A percentile compares a stretch with the other conserved stretches of the same genome.
Evolutionary conservation across 2,113 vertebrate species (phyloP).

Genomic region (Emydocephalus ijimae): DNA sequence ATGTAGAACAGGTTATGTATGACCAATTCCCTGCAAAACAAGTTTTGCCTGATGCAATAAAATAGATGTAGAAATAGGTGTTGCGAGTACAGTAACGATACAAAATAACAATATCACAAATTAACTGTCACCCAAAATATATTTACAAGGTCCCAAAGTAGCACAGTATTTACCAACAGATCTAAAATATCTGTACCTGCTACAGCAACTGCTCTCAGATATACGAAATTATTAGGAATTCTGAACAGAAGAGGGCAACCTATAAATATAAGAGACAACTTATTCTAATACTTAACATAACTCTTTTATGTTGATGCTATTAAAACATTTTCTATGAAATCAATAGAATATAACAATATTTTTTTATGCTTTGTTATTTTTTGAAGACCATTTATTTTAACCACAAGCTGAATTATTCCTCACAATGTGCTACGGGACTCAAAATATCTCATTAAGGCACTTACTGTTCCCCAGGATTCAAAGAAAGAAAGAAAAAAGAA

Average conservation of each 20-base stretch:
- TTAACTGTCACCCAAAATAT: background rate
- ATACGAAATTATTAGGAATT: background rate
- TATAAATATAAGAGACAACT: background rate
- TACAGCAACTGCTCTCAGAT: background rate
- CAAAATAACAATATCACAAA: background rate
- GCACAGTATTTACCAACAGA: background rate
- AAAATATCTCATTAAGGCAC: background rate
- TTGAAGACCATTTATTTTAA: background rate
- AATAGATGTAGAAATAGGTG: background rate
- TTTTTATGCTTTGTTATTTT: background rate
- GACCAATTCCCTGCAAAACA: background rate
- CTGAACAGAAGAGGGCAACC: background rate
- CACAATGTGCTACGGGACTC: background rate
- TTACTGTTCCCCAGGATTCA: background rate
- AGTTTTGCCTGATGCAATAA: background rate
- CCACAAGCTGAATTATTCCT: background rate
- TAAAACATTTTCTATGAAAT: background rate
- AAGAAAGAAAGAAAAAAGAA: background rate
- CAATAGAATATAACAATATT: background rate
- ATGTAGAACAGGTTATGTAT: background rate
- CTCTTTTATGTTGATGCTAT: background rate
- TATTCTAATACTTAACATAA: background rate
- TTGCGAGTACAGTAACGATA: background rate
- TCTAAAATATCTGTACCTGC: background rate
- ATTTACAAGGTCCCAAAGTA: background rate